Base-by-base conservation (phyloP, 2,888 invertebrate species). In the Pomacea canaliculata region DNA sequence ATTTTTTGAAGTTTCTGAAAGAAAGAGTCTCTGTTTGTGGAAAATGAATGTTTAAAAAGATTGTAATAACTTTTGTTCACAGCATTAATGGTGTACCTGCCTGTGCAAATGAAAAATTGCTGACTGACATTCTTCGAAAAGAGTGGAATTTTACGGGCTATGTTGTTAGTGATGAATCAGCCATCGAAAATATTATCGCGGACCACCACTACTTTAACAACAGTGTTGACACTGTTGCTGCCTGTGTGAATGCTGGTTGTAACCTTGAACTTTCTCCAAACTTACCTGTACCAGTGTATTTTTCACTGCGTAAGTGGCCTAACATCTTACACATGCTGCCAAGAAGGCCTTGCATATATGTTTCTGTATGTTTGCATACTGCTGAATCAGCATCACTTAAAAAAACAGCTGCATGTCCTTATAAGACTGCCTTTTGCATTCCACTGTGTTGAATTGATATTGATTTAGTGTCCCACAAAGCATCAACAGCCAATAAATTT, bases 21-120 rank as follows among this genome's bases (percentile, higher is more conserved):
- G 51, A 56, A 56, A 56, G 10, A 13, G 10, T 56, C 4, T 56
- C 2, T 56, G 12, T 56, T 56, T 0, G 10, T 10, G 16, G 51
- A 56, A 56, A 56, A 13, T 56, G 10, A 56, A 56, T 56, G 0
- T 16, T 56, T 13, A 56, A 13, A 56, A 56, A 7, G 51, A 56
- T 56, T 16, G 0, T 37, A 37, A 37, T 37, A 37, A 37, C 48
- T 71, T 51, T 18, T 51, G 51, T 56, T 78, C 76, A 3, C 78
- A 89, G 88, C 69, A 77, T 89, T 18, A 88, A 89, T 80, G 89
- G 89, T n/a, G 79, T 89, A 7, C 89, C 89, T 27, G 83, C 89
- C 1, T 89, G 89, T 83, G 88, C 86, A 63, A 87, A 88, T 80
- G 81, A 82, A 63, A 68, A 78, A 23, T 82, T 89, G 8, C 76